Evolutionary conservation across 2,113 vertebrate species (phyloP).

Genomic region (mouse (Mus musculus)): GRCm39 chr17:86064001-86064500

Average conservation of each 20-base stretch:
- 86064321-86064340: neutral
- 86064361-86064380: neutral
- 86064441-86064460: neutral
- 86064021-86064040: neutral
- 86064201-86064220: neutral
- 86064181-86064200: neutral
- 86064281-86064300: neutral
- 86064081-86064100: neutral
- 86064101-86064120: constrained; percentile 16
- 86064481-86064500: neutral
- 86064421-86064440: constrained; percentile 36
- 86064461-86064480: neutral
- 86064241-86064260: neutral
- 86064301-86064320: neutral
- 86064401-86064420: neutral
- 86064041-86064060: neutral
- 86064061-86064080: neutral
- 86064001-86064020: neutral
- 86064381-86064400: neutral
- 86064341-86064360: neutral
- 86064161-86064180: neutral
- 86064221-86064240: neutral
- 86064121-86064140: constrained; percentile 5
- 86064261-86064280: neutral
- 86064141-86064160: constrained; percentile 36